phyloP scores from a whole-genome alignment of 92 coral and sea anemone species.

The Pocillopora meandrina region DNA sequence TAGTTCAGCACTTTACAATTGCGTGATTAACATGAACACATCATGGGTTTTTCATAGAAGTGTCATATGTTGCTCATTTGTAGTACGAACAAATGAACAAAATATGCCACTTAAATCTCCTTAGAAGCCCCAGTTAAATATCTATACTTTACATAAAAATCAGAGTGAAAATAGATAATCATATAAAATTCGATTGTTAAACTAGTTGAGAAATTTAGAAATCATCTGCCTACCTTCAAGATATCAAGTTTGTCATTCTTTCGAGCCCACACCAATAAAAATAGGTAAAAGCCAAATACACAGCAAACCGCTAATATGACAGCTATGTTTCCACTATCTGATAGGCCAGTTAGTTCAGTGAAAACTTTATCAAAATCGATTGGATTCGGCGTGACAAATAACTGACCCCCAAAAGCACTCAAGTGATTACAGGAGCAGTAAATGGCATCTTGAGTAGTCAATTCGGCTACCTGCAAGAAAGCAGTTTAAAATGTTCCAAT shows the following conservation, averaged over 20 bases:
- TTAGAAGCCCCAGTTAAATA: no score
- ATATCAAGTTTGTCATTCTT: slow-evolving; percentile 53
- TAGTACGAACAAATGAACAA: no score
- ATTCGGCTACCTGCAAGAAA: slow-evolving; percentile 46
- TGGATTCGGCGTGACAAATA: slow-evolving; percentile 62
- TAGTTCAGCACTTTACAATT: no score
- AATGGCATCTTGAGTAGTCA: slow-evolving; percentile 36
- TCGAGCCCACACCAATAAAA: slow-evolving; percentile 43
- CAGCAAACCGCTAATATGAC: slow-evolving; percentile 32
- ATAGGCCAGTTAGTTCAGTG: slow-evolving; percentile 25
- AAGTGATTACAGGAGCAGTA: slow-evolving; percentile 66
- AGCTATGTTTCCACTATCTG: slow-evolving; percentile 50
- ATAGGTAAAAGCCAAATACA: slow-evolving; percentile 42
- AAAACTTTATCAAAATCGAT: slow-evolving; percentile 59
- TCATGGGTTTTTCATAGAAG: no score
- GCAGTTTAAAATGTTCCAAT: no score
- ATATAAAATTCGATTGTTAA: not conserved
- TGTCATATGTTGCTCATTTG: no score
- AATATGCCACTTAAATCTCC: no score
- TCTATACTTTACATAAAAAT: not conserved
- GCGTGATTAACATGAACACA: no score
- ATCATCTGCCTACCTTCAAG: slow-evolving; percentile 32
- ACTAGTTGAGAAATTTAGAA: not conserved
- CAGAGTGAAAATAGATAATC: not conserved
- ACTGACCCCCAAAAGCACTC: slow-evolving; percentile 67